Evolutionary conservation across 2,797 vertebrate genomes (phyloP).

Genomic region (Miichthys miiuy): DNA sequence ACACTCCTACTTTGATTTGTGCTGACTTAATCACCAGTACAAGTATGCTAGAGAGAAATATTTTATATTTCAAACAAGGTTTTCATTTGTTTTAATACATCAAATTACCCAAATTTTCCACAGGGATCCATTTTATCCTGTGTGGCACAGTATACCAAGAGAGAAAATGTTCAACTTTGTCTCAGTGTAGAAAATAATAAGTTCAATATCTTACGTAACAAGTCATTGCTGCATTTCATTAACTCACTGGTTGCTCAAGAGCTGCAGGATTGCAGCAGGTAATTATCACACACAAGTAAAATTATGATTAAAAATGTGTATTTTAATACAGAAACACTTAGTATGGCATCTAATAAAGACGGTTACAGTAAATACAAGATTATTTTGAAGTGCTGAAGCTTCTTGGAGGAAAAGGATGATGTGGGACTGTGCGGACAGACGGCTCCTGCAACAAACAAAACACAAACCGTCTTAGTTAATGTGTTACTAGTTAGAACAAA

Average conservation of each 20-base stretch:
- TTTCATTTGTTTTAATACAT: neutral
- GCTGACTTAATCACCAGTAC: neutral
- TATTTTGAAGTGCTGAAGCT: neutral
- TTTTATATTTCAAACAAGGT: neutral
- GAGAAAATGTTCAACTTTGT: neutral
- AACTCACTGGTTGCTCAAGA: neutral
- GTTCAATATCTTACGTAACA: neutral
- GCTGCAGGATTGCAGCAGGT: neutral
- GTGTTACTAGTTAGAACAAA: neutral
- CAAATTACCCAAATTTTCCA: neutral
- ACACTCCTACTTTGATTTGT: neutral
- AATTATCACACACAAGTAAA: neutral
- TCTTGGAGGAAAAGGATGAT: neutral
- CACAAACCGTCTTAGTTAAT: conserved; percentile 6
- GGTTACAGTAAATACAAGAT: conserved; percentile 6
- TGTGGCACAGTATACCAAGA: neutral
- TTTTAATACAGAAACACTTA: conserved; percentile 12
- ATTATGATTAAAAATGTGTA: neutral
- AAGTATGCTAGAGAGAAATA: neutral
- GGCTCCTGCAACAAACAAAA: conserved; percentile 54
- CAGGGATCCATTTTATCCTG: neutral
- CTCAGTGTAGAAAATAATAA: neutral
- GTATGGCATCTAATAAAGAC: neutral
- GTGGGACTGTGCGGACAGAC: neutral
- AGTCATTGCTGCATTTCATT: neutral